phyloP scores from a whole-genome alignment of 2,888 invertebrate species.

The Oeneis ivallda region DNA sequence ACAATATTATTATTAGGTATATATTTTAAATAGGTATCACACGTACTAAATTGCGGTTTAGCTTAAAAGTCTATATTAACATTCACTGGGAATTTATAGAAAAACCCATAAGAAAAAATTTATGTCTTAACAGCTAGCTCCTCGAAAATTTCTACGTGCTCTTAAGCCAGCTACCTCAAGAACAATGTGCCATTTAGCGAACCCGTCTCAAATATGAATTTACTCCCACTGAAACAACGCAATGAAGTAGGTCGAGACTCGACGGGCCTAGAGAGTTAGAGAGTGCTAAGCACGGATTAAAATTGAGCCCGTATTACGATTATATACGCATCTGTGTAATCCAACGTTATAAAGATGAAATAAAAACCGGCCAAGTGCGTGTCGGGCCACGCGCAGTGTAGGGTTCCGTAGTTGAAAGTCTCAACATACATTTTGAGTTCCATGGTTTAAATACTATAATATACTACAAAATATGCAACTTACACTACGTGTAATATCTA shows the following conservation, averaged over 20 bases:
- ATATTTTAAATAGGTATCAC: too few species aligned
- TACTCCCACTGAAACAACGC: constrained; percentile 31
- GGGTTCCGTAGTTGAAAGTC: too few species aligned
- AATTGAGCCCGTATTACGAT: constrained; percentile 14
- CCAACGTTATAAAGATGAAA: neutral
- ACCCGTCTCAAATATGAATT: constrained; percentile 33
- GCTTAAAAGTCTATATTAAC: too few species aligned
- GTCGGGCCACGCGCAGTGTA: too few species aligned
- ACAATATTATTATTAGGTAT: too few species aligned
- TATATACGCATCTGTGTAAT: constrained; percentile 1
- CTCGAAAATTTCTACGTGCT: neutral
- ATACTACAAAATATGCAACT: too few species aligned
- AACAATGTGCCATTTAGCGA: constrained; percentile 35
- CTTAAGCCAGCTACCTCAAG: constrained; percentile 6
- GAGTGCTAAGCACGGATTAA: constrained; percentile 23
- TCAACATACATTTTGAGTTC: too few species aligned
- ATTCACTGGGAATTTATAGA: too few species aligned
- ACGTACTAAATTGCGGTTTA: too few species aligned
- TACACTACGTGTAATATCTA: too few species aligned
- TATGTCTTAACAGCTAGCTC: neutral
- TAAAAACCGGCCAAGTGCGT: too few species aligned
- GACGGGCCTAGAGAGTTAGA: constrained; percentile 18
- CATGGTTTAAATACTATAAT: too few species aligned
- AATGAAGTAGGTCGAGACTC: constrained; percentile 27
- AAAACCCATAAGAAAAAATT: neutral